Evolutionary conservation across 2,888 invertebrate genomes (phyloP).

Genomic region (Nineta flava): DNA sequence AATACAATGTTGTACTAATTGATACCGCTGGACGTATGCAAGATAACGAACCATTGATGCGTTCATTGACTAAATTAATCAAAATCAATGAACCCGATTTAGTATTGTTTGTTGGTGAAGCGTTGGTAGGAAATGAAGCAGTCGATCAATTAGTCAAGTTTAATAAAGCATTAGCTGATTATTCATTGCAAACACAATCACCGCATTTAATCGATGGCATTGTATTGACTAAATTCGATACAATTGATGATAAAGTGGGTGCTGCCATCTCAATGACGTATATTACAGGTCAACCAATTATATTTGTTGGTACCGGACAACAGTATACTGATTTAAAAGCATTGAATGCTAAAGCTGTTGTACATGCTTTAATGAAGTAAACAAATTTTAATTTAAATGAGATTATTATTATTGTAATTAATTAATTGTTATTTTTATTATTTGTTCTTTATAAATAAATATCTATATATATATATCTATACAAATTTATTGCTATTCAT

Average conservation of each 20-base stretch:
- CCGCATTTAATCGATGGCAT: conserved; percentile 97
- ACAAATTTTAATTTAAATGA: conserved; percentile 10
- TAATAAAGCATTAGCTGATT: conserved; percentile 94
- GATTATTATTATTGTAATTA: too few relatives aligned
- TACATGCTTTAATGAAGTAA: conserved; percentile 88
- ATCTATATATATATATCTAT: too few relatives aligned
- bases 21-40: conserved; percentile 99
- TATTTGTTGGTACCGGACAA: conserved; percentile 98
- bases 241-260: conserved; percentile 98
- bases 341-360: conserved; percentile 90
- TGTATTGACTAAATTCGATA: conserved; percentile 98
- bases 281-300: conserved; percentile 98
- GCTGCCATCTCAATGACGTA: conserved; percentile 99
- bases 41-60: conserved; percentile 98
- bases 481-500: too few relatives aligned
- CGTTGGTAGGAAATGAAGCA: conserved; percentile 98
- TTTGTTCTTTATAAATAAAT: too few relatives aligned
- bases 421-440: too few relatives aligned
- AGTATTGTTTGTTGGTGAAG: conserved; percentile 98
- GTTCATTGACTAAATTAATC: conserved; percentile 92
- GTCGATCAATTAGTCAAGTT: conserved; percentile 98
- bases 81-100: conserved; percentile 95
- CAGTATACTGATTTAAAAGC: conserved; percentile 97
- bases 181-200: conserved; percentile 47
- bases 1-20: conserved; percentile 84